Evolutionary conservation across 2,888 invertebrate genomes (phyloP), one percentile per base, ranked within the genome.

Genomic region (Bugula neritina): DNA sequence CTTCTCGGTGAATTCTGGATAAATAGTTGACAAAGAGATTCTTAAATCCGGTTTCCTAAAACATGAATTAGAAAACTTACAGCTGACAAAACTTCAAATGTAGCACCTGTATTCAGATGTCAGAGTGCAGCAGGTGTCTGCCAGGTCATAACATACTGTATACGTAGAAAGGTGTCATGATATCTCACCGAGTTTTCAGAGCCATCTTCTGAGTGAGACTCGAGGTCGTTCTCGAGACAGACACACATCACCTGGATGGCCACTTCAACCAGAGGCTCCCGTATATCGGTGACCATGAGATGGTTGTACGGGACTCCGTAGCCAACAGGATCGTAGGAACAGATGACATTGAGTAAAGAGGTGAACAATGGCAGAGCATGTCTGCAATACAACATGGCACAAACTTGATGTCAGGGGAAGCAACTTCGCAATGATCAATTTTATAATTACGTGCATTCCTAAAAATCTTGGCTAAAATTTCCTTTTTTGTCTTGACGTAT

Each of bases 11-110:
- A 78, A 99, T 94, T n/a, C 99, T 89, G 2, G 97, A 97, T 73
- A 99, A 85, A 85, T 99, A 99, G 87, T 99, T 99, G 76, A 99
- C 94, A 86, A 99, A 99, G 72, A 99, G 88, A 86, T 99, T 99
- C 85, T 97, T 96, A 0, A 94, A 87, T 58, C 86, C 81, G 63
- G 80, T 79, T 73, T 78, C 76, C 82, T 83, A 77, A 71, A 80
- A 71, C 10, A 69, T 23, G 35, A 25, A 57, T 52, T 17, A 17
- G 52, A n/a, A n/a, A n/a, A n/a, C n/a, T n/a, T n/a, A n/a, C n/a
- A n/a, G n/a, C n/a, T n/a, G n/a, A n/a, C n/a, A n/a, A n/a, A n/a
- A n/a, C n/a, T n/a, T n/a, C n/a, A n/a, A n/a, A n/a, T n/a, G n/a
- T n/a, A n/a, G n/a, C n/a, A n/a, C n/a, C n/a, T n/a, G n/a, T n/a